Evolutionary conservation across 2,888 invertebrate species (phyloP), one percentile per base, ranked within the genome.

Genomic region (Norana najaformis): DNA sequence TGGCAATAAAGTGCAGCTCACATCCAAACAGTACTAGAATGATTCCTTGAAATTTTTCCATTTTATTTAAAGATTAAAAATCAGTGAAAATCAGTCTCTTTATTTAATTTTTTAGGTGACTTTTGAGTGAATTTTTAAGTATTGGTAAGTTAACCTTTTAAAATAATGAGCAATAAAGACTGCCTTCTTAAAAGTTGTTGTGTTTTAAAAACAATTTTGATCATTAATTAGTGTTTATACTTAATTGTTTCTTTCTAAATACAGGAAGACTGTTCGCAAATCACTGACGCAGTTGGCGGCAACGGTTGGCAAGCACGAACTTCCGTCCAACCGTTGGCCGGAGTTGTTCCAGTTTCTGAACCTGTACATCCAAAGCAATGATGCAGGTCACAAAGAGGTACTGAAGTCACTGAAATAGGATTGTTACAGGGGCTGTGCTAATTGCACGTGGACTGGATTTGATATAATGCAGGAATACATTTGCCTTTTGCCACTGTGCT

Each of bases 251-350:
- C 30, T 8, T 35, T n/a, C 20, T 1, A 36, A 85, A 35, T 85
- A 23, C 92, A 94, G 95, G 92, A 96, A 96, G 93, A 95, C 95
- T 90, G 97, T 97, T 0, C 96, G 96, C 92, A 96, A 96, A 94
- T 95, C 96, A 0, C 96, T 97, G 92, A 96, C 96, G 3, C 96
- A 97, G 94, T 95, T 97, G 91, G 96, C 97, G 92, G 97, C 96
- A 38, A 96, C 96, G 0, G 95, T 97, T 90, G 96, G 97, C 30
- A 97, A 96, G 92, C 97, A 97, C 94, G 97, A 97, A 94, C 95
- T 97, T 92, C 96, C 96, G 0, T 96, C 95, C 88, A 95, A 96
- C 92, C 94, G 95, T 83, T 97, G 97, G 97, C 96, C 96, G 30
- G 96, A 96, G 93, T 95, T 97, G 90, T 95, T 96, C 92, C 96